Evolutionary conservation across 2,797 vertebrate genomes (phyloP), one percentile per base, ranked within the genome.

Genomic region (Enoplosus armatus): DNA sequence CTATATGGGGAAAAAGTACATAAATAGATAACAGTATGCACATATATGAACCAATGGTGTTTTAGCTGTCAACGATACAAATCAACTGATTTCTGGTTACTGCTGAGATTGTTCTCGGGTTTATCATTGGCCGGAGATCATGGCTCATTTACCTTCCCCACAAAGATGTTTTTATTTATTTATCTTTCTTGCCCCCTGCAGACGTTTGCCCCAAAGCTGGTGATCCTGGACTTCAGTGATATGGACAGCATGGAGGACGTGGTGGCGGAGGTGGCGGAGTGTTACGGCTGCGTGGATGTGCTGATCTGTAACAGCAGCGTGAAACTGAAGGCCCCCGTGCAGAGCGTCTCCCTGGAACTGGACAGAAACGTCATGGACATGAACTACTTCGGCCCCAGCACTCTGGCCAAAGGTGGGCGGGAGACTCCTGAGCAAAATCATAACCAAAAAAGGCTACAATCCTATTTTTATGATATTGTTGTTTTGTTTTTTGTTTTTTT

Each of bases 281-380:
- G 97, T 84, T 99, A 98, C 0, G 97, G 98, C 59, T 98, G 95
- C 2, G 97, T 99, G 90, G 98, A 99, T 9, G 93, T 98, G 45
- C 90, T 99, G 53, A 94, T 99, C 89, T 97, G 96, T 85, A 99
- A 99, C 1, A 96, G 97, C 87, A 99, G 98, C 2, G 89, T 97
- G 95, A 99, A 99, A 89, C 85, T 98, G 83, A 99, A 98, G 79
- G 97, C 97, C 9, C 96, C 97, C 0, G 96, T 96, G 27, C 97
- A 98, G 79, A 97, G 94, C 54, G 92, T 98, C 64, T 97, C 98
- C 7, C 85, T 99, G 90, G 97, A 99, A n/a, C 89, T 97, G 48
- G 98, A 99, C 93, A 97, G 95, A 91, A 98, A 96, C 85, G 95
- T 99, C 82, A 99, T 99, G 98, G 97, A 99, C 47, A 94, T 96